Conservation (phyloP, 2,113 vertebrate species). For the Entelurus aequoreus region DNA sequence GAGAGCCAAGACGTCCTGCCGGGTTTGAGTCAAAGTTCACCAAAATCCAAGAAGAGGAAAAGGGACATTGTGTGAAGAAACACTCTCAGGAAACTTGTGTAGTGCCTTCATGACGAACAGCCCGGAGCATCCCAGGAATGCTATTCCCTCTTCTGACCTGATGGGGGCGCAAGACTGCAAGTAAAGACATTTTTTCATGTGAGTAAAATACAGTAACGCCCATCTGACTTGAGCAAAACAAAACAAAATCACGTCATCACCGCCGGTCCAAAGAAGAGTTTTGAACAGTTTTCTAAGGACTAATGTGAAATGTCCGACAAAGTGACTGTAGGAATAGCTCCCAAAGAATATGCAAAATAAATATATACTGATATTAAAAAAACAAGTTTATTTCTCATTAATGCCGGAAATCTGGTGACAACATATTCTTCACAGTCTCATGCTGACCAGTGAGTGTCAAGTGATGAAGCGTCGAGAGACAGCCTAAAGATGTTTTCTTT, state of each 20-base stretch:
- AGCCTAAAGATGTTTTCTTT: constrained; percentile 56
- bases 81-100: background rate
- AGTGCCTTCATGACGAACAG: constrained; percentile 11
- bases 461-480: constrained; percentile 47
- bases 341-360: constrained; percentile 13
- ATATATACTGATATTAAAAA: constrained; percentile 20
- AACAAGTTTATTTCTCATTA: too few species aligned
- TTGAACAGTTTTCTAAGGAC: background rate
- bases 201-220: background rate
- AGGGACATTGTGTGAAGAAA: constrained; percentile 18
- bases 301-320: background rate
- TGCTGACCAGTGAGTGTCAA: constrained; percentile 20
- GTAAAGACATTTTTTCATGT: background rate
- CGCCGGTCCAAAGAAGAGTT: background rate
- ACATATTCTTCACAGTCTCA: background rate
- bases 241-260: background rate
- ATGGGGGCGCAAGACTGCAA: constrained; percentile 40
- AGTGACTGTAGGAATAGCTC: too few species aligned
- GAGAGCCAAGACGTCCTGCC: constrained; percentile 32
- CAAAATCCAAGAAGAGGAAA: constrained; percentile 76
- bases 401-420: background rate
- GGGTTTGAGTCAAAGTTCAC: constrained; percentile 21
- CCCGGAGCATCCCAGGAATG: constrained; percentile 1
- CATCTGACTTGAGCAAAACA: background rate
- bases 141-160: constrained; percentile 21